Evolutionary conservation across 2,113 vertebrate genomes (phyloP), one percentile per base, ranked within the genome.

Genomic region (Chaenocephalus aceratus): DNA sequence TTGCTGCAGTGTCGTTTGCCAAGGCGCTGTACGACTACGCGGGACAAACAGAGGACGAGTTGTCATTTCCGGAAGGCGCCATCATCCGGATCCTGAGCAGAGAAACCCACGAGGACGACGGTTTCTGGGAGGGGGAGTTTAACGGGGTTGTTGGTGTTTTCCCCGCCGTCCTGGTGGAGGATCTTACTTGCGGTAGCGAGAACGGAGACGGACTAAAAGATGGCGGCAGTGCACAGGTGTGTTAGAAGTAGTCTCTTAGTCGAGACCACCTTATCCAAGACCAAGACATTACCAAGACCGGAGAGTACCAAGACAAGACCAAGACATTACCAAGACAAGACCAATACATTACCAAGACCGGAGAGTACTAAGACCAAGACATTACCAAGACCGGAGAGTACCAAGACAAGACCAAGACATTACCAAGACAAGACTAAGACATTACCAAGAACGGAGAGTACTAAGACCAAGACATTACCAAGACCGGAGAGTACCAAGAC

Each of bases 21-120:
- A 97, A 97, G 92, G 98, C 98, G 93, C 97, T 99, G 96, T 99
- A 99, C 54, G 98, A 99, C 85, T 99, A 99, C 1, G 97, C 98
- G 84, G 97, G 97, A 71, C 98, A 99, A 94, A 98, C 98, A 0
- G 97, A 96, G 0, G 98, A 99, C 0, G 98, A 99, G 82, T 94
- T 99, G 30, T 97, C 98, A 56, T 99, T 99, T 88, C 95, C 96
- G 0, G 98, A 99, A 84, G 98, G 98, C 63, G 97, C 98, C 0
- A 96, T 99, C 88, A 98, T 99, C 83, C 97, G 97, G 23, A 97
- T 99, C 86, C 75, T 99, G 87, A 98, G 96, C 94, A 97, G 98
- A 64, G 96, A 99, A 80, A 98, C 97, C 72, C 98, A 99, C 84
- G 97, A 97, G 0, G 98, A 99, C 0, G 98, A 99, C 18, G 98